Conservation (phyloP, 2,797 vertebrate genomes). For the Danio choprae region DNA sequence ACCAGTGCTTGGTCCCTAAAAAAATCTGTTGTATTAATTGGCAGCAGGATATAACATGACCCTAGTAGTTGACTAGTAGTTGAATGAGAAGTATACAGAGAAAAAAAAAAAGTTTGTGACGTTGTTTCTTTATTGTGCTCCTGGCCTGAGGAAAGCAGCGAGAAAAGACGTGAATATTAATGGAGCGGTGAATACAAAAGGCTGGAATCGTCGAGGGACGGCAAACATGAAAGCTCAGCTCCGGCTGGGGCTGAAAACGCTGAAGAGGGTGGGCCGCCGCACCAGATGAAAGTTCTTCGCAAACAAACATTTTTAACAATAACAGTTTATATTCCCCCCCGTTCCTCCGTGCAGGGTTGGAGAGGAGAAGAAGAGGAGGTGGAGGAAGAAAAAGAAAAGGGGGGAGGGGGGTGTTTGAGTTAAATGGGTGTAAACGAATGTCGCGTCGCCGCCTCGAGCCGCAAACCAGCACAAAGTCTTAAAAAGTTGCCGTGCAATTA, state of each 20-base stretch:
- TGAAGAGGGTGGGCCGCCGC: constrained; percentile 81
- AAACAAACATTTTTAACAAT: constrained; percentile 87
- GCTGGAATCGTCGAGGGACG: constrained; percentile 77
- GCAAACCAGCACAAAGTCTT: constrained; percentile 35
- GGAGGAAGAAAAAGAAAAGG: not conserved
- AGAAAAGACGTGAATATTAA: constrained; percentile 81
- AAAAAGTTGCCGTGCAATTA: constrained; percentile 48
- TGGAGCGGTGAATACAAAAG: constrained; percentile 78
- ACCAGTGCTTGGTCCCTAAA: too few relatives aligned
- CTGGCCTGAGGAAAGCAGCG: constrained; percentile 76
- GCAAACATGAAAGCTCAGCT: constrained; percentile 81
- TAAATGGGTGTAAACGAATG: constrained; percentile 36
- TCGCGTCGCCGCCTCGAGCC: constrained; percentile 36
- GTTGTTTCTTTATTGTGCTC: constrained; percentile 78
- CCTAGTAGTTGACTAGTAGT: constrained; percentile 66
- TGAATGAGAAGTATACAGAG: constrained; percentile 66
- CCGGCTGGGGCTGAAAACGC: constrained; percentile 76
- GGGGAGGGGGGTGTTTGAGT: constrained; percentile 33
- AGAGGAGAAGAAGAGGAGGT: not conserved
- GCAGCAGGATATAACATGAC: constrained; percentile 67
- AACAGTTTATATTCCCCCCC: constrained; percentile 79
- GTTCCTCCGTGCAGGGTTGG: constrained; percentile 69
- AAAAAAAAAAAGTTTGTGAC: constrained; percentile 76
- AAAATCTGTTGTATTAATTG: constrained; percentile 70
- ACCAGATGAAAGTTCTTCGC: constrained; percentile 85